Percentiles rank a stretch among this genome's conserved stretches.
Evolutionary conservation across 2,888 invertebrate genomes (phyloP).

Genomic region (Caenorhabditis drosophilae): DNA sequence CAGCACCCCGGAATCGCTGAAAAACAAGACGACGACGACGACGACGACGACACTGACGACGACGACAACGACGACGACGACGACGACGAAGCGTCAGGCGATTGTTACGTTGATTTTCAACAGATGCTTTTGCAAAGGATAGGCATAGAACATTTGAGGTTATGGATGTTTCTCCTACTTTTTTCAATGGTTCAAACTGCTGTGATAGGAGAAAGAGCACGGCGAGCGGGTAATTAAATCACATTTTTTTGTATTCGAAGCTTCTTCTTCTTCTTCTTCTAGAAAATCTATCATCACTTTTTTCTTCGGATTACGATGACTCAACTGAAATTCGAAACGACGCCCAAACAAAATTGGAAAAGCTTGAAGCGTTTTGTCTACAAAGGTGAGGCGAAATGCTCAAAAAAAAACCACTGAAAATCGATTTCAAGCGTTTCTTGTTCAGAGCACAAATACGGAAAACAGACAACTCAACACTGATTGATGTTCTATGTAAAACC

Average conservation of each 20-base stretch:
- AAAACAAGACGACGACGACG: neutral
- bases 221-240: neutral
- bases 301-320: conserved; percentile 32
- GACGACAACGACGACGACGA: neutral
- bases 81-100: neutral
- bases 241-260: neutral
- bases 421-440: neutral
- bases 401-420: neutral
- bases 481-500: neutral
- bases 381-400: conserved; percentile 8
- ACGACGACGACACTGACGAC: neutral
- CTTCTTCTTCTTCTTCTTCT: neutral
- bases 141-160: conserved; percentile 42
- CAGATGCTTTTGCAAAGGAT: conserved; percentile 46
- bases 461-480: neutral
- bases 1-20: too few relatives aligned
- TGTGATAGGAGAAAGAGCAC: neutral
- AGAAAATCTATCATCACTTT: conserved; percentile 7
- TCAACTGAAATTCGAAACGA: conserved; percentile 8
- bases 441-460: neutral
- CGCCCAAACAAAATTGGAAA: conserved; percentile 18
- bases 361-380: conserved; percentile 24
- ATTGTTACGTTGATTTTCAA: conserved; percentile 10
- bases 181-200: conserved; percentile 22
- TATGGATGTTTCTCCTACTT: conserved; percentile 32